Evolutionary conservation across 2,888 invertebrate genomes (phyloP).

Genomic region (Notodonta dromedarius): DNA sequence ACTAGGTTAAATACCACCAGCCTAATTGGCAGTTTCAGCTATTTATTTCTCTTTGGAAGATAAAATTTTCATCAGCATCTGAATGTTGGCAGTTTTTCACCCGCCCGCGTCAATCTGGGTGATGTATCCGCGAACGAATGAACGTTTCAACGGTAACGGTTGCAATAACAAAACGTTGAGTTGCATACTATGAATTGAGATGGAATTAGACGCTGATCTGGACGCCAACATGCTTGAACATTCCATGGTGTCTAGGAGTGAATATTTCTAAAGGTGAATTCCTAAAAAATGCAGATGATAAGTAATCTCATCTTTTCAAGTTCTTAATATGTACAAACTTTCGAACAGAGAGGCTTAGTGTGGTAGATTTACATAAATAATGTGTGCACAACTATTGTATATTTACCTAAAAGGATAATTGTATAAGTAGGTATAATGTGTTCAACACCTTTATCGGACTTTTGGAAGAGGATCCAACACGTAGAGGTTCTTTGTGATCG

Average conservation of each 20-base stretch:
- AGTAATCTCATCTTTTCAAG: background rate
- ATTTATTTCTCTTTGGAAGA: background rate
- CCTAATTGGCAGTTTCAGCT: background rate
- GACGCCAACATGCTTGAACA: too few relatives aligned
- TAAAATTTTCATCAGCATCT: slow-evolving; percentile 3
- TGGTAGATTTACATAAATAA: too few relatives aligned
- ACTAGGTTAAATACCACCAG: background rate
- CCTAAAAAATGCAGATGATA: too few relatives aligned
- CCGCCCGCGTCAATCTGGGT: background rate
- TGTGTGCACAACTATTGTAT: too few relatives aligned
- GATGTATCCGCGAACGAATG: slow-evolving; percentile 4
- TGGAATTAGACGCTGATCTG: slow-evolving; percentile 14
- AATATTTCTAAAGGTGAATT: too few relatives aligned
- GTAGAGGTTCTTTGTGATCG: too few relatives aligned
- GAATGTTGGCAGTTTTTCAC: slow-evolving; percentile 1
- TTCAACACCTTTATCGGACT: too few relatives aligned
- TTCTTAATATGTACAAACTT: background rate
- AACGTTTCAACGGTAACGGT: slow-evolving; percentile 2
- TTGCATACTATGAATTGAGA: slow-evolving; percentile 1
- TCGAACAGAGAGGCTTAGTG: too few relatives aligned
- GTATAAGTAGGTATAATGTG: too few relatives aligned
- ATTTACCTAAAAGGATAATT: too few relatives aligned
- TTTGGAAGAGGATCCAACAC: too few relatives aligned
- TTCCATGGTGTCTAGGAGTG: too few relatives aligned
- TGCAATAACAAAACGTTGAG: slow-evolving; percentile 4